A percentile compares a stretch with the other conserved stretches of the same genome.
phyloP scores from a whole-genome alignment of 1,140 invertebrate genomes.

The Ylistrum balloti region DNA sequence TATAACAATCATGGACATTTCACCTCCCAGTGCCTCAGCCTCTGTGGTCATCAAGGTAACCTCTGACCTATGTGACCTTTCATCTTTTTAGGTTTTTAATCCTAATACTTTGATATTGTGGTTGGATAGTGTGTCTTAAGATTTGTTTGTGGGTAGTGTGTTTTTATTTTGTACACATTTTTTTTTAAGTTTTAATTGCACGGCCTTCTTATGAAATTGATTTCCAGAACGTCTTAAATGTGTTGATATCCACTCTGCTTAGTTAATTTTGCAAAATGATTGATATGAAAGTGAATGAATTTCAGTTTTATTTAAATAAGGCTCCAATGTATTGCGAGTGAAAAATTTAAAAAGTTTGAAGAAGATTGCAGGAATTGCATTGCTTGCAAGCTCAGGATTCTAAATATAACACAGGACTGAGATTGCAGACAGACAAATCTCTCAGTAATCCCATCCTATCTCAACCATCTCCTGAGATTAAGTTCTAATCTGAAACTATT shows the following conservation, averaged over 20 bases:
- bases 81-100: background rate
- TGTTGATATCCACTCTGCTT: too few species aligned
- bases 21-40: slow-evolving; percentile 68
- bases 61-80: background rate
- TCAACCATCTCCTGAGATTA: background rate
- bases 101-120: too few species aligned
- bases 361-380: background rate
- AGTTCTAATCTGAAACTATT: slow-evolving; percentile 22
- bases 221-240: too few species aligned
- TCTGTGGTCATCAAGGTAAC: slow-evolving; percentile 65
- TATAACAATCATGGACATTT: slow-evolving; percentile 69
- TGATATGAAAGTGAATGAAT: too few species aligned
- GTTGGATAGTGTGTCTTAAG: background rate
- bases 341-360: too few species aligned
- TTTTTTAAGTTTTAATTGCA: background rate
- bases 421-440: slow-evolving; percentile 25
- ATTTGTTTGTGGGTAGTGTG: background rate
- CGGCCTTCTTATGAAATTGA: too few species aligned
- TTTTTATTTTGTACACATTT: background rate
- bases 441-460: slow-evolving; percentile 4
- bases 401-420: background rate
- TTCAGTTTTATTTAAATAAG: too few species aligned
- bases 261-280: too few species aligned
- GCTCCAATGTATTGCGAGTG: too few species aligned
- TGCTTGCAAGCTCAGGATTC: background rate